phyloP scores from a whole-genome alignment of 2,113 vertebrate species.

The Dendrocopos noguchii region DNA sequence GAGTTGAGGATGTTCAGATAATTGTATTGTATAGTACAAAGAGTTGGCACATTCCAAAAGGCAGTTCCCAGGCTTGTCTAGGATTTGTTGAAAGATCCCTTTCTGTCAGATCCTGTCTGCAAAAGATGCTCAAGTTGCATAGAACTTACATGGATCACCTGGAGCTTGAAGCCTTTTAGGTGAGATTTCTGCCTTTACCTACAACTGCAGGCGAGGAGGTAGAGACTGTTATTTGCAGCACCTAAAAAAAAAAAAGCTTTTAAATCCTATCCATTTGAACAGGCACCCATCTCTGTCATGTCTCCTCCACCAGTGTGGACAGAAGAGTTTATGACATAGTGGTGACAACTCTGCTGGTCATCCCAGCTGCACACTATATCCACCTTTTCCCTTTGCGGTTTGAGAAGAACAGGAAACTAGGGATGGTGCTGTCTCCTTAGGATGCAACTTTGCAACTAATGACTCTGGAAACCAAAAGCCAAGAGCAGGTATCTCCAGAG shows the following conservation, averaged over 20 bases:
- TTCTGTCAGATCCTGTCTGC: not conserved
- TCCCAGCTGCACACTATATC: not conserved
- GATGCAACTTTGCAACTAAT: not conserved
- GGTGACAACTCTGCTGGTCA: not conserved
- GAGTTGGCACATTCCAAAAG: not conserved
- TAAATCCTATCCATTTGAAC: not conserved
- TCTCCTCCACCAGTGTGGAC: not conserved
- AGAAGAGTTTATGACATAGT: not conserved
- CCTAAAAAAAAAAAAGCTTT: not conserved
- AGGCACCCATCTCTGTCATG: not conserved
- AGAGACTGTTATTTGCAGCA: not conserved
- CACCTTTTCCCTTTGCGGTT: not conserved
- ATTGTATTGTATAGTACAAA: not conserved
- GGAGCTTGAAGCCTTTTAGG: not conserved
- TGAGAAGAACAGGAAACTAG: not conserved
- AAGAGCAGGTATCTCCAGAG: conserved; percentile 46
- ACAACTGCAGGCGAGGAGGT: not conserved
- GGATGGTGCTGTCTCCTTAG: not conserved
- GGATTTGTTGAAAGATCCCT: not conserved
- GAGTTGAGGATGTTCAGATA: conserved; percentile 1
- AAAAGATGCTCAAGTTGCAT: not conserved
- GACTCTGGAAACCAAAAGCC: conserved; percentile 1
- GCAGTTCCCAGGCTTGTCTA: not conserved
- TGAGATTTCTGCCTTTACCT: not conserved
- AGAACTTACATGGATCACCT: not conserved